These are phyloP conservation scores for Elachura formosa DNA, from an alignment of 2,113 vertebrate genomes.

Conservation along the genomic window DNA sequence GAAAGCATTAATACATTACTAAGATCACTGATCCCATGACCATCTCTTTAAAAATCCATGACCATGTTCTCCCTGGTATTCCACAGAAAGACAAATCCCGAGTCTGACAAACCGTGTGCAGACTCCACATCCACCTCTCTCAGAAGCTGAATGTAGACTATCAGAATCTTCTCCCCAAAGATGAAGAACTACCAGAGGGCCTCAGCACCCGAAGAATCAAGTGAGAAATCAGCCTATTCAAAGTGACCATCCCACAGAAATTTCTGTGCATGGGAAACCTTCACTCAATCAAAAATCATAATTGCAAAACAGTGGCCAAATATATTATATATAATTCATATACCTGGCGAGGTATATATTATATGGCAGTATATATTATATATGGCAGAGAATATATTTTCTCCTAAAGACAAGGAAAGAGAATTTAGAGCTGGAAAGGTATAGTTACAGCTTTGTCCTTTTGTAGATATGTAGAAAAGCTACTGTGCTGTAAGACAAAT, in stretches of 20 bases:
- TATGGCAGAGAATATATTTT: background rate
- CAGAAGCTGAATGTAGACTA: background rate
- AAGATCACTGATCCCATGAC: background rate
- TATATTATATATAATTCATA: accelerated
- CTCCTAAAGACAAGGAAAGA: background rate
- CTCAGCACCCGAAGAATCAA: background rate
- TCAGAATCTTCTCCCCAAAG: background rate
- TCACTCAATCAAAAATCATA: background rate
- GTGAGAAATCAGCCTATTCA: background rate
- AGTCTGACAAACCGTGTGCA: background rate
- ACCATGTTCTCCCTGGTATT: background rate
- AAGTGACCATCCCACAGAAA: background rate
- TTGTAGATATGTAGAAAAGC: background rate
- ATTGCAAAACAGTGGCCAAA: background rate
- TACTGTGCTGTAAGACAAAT: background rate
- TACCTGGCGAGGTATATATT: too few species aligned
- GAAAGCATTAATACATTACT: background rate
- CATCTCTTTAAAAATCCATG: background rate
- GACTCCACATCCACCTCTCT: background rate
- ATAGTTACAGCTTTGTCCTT: background rate
- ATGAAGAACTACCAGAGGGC: background rate
- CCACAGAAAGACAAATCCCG: background rate
- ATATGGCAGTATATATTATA: too few species aligned
- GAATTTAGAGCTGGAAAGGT: background rate
- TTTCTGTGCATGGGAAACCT: background rate